Conservation (phyloP, 2,113 vertebrate species). For the Pseudopipra pipra region DNA sequence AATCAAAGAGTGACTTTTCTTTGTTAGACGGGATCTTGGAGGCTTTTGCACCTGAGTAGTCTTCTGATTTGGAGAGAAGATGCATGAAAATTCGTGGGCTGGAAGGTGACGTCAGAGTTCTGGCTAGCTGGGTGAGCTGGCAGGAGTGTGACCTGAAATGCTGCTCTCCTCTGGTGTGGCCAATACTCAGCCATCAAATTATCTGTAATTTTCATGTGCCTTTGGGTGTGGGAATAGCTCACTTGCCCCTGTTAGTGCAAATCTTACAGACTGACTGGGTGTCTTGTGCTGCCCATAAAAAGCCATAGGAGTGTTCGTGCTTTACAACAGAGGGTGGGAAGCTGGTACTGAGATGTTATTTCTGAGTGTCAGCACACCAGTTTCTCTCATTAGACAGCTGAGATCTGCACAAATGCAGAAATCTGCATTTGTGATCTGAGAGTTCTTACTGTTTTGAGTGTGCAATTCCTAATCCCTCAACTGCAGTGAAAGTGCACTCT, state of each 20-base stretch:
- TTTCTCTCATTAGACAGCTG: background rate
- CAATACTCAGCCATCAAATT: background rate
- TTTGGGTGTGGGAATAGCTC: background rate
- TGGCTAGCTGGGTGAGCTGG: background rate
- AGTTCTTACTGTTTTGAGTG: background rate
- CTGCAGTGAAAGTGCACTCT: background rate
- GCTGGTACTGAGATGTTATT: background rate
- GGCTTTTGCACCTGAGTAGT: background rate
- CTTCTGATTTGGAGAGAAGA: background rate
- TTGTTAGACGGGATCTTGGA: background rate
- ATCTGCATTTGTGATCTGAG: background rate
- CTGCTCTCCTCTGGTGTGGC: background rate
- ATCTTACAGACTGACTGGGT: background rate
- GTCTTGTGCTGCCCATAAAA: background rate
- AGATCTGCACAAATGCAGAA: background rate
- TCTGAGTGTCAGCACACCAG: background rate
- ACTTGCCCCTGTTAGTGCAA: background rate
- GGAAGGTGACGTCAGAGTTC: background rate
- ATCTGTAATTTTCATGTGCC: background rate
- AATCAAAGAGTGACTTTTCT: background rate
- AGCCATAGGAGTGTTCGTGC: background rate
- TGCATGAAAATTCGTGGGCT: background rate
- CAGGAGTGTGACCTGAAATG: background rate
- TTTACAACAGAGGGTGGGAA: background rate
- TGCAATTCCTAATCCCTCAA: background rate